Evolutionary conservation across 2,113 vertebrate genomes (phyloP).

Genomic region (Hyperopisus bebe): DNA sequence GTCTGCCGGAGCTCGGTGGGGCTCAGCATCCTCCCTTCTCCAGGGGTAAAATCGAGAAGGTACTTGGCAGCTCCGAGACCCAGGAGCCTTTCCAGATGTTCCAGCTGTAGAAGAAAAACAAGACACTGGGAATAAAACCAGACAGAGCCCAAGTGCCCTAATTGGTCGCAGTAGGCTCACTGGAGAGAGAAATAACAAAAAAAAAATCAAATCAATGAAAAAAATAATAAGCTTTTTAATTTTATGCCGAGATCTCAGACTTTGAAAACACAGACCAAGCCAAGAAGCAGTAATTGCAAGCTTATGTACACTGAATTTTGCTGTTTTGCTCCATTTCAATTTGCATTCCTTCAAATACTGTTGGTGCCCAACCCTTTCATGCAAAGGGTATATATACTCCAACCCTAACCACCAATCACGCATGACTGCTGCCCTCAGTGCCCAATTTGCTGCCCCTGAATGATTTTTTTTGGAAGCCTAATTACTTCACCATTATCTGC

Average conservation of each 20-base stretch:
- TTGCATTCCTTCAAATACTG: constrained; percentile 10
- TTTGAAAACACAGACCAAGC: constrained; percentile 30
- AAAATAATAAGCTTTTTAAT: constrained; percentile 46
- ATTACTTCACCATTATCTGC: not conserved
- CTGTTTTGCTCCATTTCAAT: constrained; percentile 22
- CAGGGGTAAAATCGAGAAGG: constrained; percentile 64
- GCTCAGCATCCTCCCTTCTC: constrained; percentile 55
- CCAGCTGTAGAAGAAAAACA: constrained; percentile 52
- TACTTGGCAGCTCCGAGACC: constrained; percentile 67
- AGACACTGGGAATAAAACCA: constrained; percentile 68
- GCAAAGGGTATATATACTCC: not conserved
- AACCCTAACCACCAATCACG: not conserved
- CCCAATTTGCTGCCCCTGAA: not conserved
- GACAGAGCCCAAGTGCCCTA: constrained; percentile 68
- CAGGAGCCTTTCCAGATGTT: constrained; percentile 50
- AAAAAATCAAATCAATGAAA: constrained; percentile 31
- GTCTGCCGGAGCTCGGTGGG: constrained; percentile 36
- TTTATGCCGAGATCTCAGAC: constrained; percentile 31
- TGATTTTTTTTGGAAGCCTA: not conserved
- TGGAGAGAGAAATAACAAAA: constrained; percentile 59
- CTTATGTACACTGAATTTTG: constrained; percentile 27
- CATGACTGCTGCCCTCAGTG: not conserved
- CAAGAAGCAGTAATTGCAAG: constrained; percentile 36
- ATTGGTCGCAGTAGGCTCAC: constrained; percentile 60
- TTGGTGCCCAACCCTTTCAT: not conserved